Conservation (phyloP, 2,113 vertebrate species). For the Cervus canadensis region DNA sequence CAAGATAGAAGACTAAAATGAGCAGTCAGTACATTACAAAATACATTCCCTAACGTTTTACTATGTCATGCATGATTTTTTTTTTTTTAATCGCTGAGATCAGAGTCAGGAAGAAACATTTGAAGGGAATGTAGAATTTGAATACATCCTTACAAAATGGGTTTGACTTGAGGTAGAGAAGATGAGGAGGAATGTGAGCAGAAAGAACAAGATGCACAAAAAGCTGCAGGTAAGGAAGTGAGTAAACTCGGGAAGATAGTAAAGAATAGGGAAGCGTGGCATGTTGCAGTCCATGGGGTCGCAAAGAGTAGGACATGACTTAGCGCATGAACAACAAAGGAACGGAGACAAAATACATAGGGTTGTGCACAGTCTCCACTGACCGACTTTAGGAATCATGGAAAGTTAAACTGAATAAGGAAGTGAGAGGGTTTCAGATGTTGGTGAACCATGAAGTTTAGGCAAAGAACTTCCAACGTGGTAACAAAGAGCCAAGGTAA, state of each 20-base stretch:
- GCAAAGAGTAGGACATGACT: neutral
- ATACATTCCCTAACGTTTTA: neutral
- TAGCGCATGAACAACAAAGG: neutral
- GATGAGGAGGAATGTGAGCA: neutral
- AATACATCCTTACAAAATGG: neutral
- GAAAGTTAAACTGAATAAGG: neutral
- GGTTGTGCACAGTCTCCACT: accelerated
- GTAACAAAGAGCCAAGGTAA: neutral
- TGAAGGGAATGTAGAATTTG: neutral
- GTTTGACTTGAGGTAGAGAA: neutral
- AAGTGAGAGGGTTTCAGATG: neutral
- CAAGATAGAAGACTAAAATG: neutral
- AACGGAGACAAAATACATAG: accelerated
- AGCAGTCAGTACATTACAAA: neutral
- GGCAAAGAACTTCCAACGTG: neutral
- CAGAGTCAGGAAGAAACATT: neutral
- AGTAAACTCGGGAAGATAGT: neutral
- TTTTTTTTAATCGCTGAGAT: neutral
- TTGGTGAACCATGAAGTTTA: neutral
- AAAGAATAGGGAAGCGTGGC: neutral
- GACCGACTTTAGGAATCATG: neutral
- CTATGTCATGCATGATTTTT: neutral
- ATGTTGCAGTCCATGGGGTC: neutral
- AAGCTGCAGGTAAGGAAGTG: neutral
- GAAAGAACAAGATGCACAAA: neutral